A percentile compares a stretch with the other conserved stretches of the same genome.
These are phyloP conservation scores for Barnardius zonarius DNA, from an alignment of 2,113 vertebrate genomes.

Conservation along the genomic window DNA sequence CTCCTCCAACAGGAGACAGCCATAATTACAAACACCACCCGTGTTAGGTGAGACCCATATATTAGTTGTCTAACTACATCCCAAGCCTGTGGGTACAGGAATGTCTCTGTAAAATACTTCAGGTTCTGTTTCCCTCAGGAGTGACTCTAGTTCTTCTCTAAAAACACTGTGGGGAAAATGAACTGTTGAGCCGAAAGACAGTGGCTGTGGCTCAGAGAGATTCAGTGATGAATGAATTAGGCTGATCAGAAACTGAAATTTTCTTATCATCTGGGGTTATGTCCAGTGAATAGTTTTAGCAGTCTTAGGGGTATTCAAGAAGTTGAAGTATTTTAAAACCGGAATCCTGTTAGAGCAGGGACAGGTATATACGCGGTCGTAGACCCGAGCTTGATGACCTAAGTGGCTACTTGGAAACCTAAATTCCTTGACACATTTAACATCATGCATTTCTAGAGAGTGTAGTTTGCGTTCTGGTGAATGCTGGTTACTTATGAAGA, in stretches of 20 bases:
- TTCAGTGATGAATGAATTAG: neutral
- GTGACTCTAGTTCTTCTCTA: neutral
- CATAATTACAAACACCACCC: neutral
- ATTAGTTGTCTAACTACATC: neutral
- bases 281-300: neutral
- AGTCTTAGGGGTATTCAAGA: neutral
- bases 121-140: neutral
- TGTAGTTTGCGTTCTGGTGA: neutral
- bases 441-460: neutral
- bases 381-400: neutral
- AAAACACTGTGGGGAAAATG: rapidly evolving
- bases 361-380: neutral
- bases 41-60: neutral
- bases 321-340: neutral
- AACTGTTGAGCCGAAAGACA: neutral
- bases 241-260: neutral
- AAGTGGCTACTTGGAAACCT: neutral
- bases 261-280: neutral
- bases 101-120: neutral
- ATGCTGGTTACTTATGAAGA: neutral
- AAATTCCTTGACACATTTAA: neutral
- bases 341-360: neutral
- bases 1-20: neutral
- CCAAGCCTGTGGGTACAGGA: neutral
- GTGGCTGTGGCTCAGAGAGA: neutral